phyloP scores from a whole-genome alignment of 2,797 vertebrate species.

The Pogoniulus pusillus region DNA sequence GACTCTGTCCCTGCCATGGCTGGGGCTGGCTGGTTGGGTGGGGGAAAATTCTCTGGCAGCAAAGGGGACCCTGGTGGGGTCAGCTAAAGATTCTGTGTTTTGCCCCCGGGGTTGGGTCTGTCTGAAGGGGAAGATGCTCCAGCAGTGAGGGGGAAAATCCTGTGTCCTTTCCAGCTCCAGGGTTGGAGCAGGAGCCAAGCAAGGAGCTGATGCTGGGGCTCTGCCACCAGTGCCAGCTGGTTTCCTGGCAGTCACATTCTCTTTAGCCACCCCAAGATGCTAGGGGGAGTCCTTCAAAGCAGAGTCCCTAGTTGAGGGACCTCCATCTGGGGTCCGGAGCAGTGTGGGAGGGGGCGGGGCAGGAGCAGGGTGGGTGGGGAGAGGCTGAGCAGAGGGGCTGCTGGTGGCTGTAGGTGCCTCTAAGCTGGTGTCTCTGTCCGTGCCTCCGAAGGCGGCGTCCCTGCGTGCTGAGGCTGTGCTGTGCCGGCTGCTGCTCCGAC shows the following conservation, averaged over 20 bases:
- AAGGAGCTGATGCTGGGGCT: fast-evolving
- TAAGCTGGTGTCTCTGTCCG: slow-evolving; percentile 29
- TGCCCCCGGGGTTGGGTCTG: no score
- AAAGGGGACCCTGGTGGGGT: no score
- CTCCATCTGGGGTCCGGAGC: fast-evolving
- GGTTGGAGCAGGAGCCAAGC: not conserved
- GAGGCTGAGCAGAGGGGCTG: not conserved
- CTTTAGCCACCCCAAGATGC: not conserved
- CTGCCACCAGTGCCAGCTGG: fast-evolving
- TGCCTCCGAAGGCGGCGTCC: not conserved
- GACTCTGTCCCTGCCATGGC: no score
- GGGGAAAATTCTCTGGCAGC: no score
- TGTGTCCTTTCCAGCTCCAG: not conserved
- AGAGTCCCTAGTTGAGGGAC: not conserved
- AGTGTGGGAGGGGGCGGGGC: fast-evolving
- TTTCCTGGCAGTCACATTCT: fast-evolving
- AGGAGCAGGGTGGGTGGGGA: not conserved
- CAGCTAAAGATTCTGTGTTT: no score
- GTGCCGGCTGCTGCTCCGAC: slow-evolving; percentile 33
- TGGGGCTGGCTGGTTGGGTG: no score
- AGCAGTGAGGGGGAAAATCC: no score
- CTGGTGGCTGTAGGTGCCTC: fast-evolving
- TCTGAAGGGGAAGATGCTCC: no score
- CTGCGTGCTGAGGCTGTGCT: slow-evolving; percentile 49
- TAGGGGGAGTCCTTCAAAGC: not conserved